phyloP scores from a whole-genome alignment of 2,113 vertebrate species.

The Alces alces region DNA sequence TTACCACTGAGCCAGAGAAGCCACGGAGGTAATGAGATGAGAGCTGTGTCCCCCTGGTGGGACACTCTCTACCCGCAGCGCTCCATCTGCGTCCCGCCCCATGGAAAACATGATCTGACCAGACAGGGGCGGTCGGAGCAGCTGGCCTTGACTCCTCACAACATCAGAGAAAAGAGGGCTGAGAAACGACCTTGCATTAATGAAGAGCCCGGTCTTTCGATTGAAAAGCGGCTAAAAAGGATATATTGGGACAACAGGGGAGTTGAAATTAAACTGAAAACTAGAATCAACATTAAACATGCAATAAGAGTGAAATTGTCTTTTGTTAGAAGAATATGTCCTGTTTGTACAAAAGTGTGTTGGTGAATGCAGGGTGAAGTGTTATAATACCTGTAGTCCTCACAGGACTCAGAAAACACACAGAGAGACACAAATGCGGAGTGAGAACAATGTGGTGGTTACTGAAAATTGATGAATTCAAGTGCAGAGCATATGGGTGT shows the following conservation, averaged over 20 bases:
- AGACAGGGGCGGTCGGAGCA: neutral
- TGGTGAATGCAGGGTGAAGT: too few relatives aligned
- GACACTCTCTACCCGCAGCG: neutral
- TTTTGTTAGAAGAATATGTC: neutral
- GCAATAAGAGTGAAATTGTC: neutral
- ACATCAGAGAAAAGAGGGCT: neutral
- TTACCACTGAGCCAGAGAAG: neutral
- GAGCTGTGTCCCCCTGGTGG: neutral
- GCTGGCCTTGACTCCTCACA: neutral
- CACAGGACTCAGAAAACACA: neutral
- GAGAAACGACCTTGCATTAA: accelerated
- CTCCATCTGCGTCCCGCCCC: accelerated
- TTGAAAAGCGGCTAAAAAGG: neutral
- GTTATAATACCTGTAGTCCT: accelerated
- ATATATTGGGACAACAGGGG: too few relatives aligned
- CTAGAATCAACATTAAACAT: neutral
- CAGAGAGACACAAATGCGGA: accelerated
- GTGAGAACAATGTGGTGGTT: neutral
- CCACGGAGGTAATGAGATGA: neutral
- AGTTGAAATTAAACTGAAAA: neutral
- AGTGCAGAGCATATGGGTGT: accelerated
- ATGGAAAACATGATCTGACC: neutral
- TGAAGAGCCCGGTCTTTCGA: too few relatives aligned
- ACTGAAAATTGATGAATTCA: too few relatives aligned
- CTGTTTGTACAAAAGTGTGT: neutral